Conservation (phyloP, 2,888 invertebrate genomes). For the Boloria euphrosyne region DNA sequence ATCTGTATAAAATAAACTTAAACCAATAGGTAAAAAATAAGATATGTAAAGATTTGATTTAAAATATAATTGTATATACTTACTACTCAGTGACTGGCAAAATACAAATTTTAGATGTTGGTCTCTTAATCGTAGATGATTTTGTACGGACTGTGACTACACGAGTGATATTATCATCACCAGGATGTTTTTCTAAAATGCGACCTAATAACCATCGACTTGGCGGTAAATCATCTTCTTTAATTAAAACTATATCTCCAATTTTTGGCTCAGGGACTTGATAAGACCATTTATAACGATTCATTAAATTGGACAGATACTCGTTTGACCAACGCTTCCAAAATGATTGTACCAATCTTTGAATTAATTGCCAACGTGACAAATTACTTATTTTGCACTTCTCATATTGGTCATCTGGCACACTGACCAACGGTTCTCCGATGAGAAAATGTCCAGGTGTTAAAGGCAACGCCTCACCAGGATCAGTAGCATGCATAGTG, state of each 20-base stretch:
- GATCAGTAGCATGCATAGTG: slow-evolving; percentile 15
- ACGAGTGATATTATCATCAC: slow-evolving; percentile 24
- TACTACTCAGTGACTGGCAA: background rate
- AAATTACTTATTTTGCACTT: slow-evolving; percentile 19
- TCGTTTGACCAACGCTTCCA: slow-evolving; percentile 34
- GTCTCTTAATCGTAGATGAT: slow-evolving; percentile 21
- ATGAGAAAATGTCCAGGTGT: slow-evolving; percentile 41
- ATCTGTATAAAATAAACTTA: too few relatives aligned
- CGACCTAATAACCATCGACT: slow-evolving; percentile 31
- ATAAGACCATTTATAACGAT: slow-evolving; percentile 35
- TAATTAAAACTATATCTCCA: slow-evolving; percentile 36
- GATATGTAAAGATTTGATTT: too few relatives aligned
- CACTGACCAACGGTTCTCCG: slow-evolving; percentile 30
- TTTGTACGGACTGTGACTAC: slow-evolving; percentile 19
- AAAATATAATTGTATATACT: too few relatives aligned
- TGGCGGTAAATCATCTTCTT: slow-evolving; percentile 36
- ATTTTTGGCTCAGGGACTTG: slow-evolving; percentile 30
- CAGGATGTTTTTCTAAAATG: slow-evolving; percentile 26
- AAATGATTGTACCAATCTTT: slow-evolving; percentile 33
- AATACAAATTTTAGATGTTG: background rate
- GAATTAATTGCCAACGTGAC: slow-evolving; percentile 34
- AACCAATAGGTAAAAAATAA: too few relatives aligned
- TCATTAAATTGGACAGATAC: slow-evolving; percentile 26
- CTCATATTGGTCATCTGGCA: slow-evolving; percentile 32
- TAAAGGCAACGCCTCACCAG: slow-evolving; percentile 26